Evolutionary conservation across 2,113 vertebrate genomes (phyloP), one percentile per base, ranked within the genome.

Genomic region (Archilochus colubris): DNA sequence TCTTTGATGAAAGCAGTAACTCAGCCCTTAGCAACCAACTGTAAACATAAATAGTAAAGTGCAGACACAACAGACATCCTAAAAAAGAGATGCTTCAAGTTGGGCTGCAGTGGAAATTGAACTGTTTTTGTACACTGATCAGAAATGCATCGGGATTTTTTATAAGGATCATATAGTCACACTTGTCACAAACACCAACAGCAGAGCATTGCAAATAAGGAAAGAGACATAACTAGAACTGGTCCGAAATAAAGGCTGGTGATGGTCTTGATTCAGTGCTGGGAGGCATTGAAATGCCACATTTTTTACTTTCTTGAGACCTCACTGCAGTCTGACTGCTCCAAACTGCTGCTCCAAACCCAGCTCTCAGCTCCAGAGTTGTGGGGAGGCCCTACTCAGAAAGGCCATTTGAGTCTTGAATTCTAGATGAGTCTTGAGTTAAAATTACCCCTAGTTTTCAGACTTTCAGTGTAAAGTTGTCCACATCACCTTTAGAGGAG

Each of bases 41-140:
- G 44, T 89, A 95, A 95, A 95, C 64, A 87, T 53, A 67, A 95
- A 86, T 63, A 87, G 81, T 68, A 69, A 92, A 92, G 84, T 58
- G 46, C 51, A 80, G 87, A 36, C 53, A 63, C 17, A 54, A 64
- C 69, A 84, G 64, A 48, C 73, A 25, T 76, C 50, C 69, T 86
- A 63, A 95, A 73, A 17, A 66, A 78, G 82, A 83, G 74, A 79
- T 86, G 10, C 89, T 82, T 81, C 82, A 88, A 75, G 46, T 63
- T 90, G 48, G 22, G 25, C 67, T 91, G 82, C 84, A 58, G 44
- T 85, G 82, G 44, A 92, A 82, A 57, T 66, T 68, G 46, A 77
- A 51, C 15, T 40, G 21, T 7, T 91, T 91, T 62, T 82, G 51
- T 82, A 93, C 80, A 66, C n/a, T 2, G 14, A 94, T 28, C 33